Conservation (phyloP, 2,797 vertebrate genomes). For the Chelon labrosus region DNA sequence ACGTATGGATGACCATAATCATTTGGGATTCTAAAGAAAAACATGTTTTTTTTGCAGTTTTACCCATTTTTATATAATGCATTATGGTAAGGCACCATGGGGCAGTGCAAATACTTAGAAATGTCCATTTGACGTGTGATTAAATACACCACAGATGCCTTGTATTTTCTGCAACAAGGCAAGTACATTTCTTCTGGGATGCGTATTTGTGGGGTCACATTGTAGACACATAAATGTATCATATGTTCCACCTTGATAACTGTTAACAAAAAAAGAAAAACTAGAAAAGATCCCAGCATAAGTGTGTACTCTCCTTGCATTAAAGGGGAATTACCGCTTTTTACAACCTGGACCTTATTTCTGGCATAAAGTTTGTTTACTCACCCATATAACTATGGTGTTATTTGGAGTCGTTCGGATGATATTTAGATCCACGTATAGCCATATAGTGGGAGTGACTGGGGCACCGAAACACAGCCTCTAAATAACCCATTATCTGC, state of each 20-base stretch:
- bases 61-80: slow-evolving; percentile 31
- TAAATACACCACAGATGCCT: slow-evolving; percentile 26
- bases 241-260: background rate
- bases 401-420: too few relatives aligned
- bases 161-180: slow-evolving; percentile 32
- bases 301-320: background rate
- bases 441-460: too few relatives aligned
- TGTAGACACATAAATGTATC: slow-evolving; percentile 16
- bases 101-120: slow-evolving; percentile 3
- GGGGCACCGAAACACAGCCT: too few relatives aligned
- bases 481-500: too few relatives aligned
- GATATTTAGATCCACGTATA: too few relatives aligned
- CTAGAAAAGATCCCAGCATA: background rate
- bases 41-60: slow-evolving; percentile 27
- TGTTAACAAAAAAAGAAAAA: background rate
- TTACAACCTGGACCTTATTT: too few relatives aligned
- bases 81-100: slow-evolving; percentile 18
- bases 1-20: slow-evolving; percentile 32
- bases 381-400: too few relatives aligned
- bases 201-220: slow-evolving; percentile 13
- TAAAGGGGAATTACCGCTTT: background rate
- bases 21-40: slow-evolving; percentile 43
- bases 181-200: slow-evolving; percentile 19
- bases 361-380: too few relatives aligned
- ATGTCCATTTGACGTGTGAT: slow-evolving; percentile 32